phyloP scores from a whole-genome alignment of 2,113 vertebrate species.

The Acrocephalus arundinaceus region DNA sequence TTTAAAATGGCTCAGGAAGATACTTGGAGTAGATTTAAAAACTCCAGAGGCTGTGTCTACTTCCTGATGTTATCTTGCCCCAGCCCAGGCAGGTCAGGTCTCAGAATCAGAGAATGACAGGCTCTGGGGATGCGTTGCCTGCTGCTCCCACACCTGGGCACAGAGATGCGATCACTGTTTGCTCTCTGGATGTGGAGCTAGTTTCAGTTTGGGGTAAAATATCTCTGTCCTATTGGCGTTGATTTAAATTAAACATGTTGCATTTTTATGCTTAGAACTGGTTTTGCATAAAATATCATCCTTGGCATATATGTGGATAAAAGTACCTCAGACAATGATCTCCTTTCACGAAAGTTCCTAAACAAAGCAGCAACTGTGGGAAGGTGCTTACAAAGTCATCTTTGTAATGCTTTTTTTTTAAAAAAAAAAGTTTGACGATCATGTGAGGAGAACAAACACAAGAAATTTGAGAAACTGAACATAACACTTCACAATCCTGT shows the following conservation, averaged over 20 bases:
- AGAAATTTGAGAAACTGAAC: neutral
- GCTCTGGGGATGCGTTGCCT: rapidly evolving
- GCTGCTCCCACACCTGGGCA: neutral
- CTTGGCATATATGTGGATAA: neutral
- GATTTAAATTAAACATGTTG: neutral
- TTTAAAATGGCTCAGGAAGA: neutral
- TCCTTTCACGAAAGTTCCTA: constrained; percentile 27
- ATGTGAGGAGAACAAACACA: neutral
- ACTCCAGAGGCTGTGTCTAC: neutral
- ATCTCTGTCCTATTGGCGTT: neutral
- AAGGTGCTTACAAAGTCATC: constrained; percentile 19
- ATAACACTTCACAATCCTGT: neutral
- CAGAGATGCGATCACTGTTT: rapidly evolving
- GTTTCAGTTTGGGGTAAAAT: neutral
- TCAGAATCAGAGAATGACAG: neutral
- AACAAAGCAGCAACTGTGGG: neutral
- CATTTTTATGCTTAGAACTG: neutral
- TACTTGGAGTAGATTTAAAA: neutral
- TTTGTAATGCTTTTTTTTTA: neutral
- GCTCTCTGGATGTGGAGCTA: rapidly evolving
- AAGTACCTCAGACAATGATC: neutral
- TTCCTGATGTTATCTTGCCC: neutral
- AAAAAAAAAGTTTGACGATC: neutral
- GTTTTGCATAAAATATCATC: neutral
- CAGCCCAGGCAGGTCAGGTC: neutral